phyloP scores from a whole-genome alignment of 1,140 invertebrate species.

The Caenorhabditis remanei region DNA sequence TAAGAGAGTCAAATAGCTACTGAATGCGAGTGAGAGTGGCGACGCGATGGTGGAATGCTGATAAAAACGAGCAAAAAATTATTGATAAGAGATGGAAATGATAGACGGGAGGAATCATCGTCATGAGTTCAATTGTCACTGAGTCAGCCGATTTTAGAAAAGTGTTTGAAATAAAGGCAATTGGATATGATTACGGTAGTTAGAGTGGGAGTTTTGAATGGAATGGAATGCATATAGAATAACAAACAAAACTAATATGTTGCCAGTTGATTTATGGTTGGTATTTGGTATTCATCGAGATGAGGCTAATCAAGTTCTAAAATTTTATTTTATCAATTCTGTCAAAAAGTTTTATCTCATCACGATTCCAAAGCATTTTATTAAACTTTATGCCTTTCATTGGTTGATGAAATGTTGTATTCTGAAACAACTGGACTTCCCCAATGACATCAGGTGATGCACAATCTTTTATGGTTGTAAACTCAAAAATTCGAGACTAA shows the following conservation, averaged over 20 bases:
- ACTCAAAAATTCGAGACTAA: too few species aligned
- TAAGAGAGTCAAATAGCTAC: constrained; percentile 29
- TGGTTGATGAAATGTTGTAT: too few species aligned
- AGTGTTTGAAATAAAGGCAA: not conserved
- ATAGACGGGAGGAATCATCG: constrained; percentile 28
- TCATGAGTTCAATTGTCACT: constrained; percentile 46
- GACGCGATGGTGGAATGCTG: constrained; percentile 33
- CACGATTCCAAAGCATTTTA: too few species aligned
- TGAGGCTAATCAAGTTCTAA: too few species aligned
- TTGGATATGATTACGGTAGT: not conserved
- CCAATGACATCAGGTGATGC: constrained; percentile 3
- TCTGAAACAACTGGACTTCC: too few species aligned
- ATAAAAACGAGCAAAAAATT: constrained; percentile 41
- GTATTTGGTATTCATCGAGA: too few species aligned
- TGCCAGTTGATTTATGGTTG: too few species aligned
- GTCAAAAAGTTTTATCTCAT: too few species aligned
- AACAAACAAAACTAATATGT: not conserved
- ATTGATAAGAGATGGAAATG: constrained; percentile 4
- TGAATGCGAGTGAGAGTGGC: constrained; percentile 47
- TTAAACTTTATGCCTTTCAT: too few species aligned
- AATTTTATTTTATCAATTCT: too few species aligned
- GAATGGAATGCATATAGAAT: not conserved
- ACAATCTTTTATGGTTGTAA: too few species aligned
- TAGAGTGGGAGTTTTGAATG: not conserved
- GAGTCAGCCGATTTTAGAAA: constrained; percentile 40